Conservation (phyloP, 2,888 invertebrate genomes). For the Drosophila paramelanica region DNA sequence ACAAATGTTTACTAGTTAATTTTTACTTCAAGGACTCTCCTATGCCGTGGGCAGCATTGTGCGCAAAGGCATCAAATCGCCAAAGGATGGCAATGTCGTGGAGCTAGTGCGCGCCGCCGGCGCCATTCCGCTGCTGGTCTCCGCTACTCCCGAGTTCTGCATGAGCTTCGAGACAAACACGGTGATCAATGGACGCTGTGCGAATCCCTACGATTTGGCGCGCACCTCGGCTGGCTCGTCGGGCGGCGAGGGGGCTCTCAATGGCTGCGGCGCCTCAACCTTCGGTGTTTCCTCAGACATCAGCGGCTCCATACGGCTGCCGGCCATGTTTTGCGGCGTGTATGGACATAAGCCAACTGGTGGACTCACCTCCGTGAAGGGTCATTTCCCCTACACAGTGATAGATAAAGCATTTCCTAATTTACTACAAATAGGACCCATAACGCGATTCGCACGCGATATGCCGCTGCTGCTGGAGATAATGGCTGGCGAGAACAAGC, state of each 20-base stretch:
- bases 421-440: slow-evolving; percentile 89
- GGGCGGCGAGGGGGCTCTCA: slow-evolving; percentile 91
- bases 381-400: slow-evolving; percentile 87
- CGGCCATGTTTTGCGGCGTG: slow-evolving; percentile 93
- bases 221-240: slow-evolving; percentile 95
- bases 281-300: slow-evolving; percentile 94
- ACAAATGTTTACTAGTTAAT: background rate
- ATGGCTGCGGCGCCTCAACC: slow-evolving; percentile 90
- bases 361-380: slow-evolving; percentile 87
- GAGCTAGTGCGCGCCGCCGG: slow-evolving; percentile 89
- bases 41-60: slow-evolving; percentile 89
- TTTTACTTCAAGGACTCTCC: slow-evolving; percentile 87
- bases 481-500: slow-evolving; percentile 86
- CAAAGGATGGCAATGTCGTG: slow-evolving; percentile 89
- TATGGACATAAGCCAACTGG: slow-evolving; percentile 95
- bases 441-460: slow-evolving; percentile 92
- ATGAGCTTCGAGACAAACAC: slow-evolving; percentile 95
- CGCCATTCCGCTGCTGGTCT: slow-evolving; percentile 92
- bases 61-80: slow-evolving; percentile 86
- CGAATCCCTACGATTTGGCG: slow-evolving; percentile 92
- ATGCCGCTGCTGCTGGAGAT: slow-evolving; percentile 88
- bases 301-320: slow-evolving; percentile 94
- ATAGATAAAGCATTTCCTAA: slow-evolving; percentile 86
- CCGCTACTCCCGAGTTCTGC: slow-evolving; percentile 95
- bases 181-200: slow-evolving; percentile 90